Base-by-base conservation (phyloP, 2,113 vertebrate species). In the Leptobrachium ailaonicum region DNA sequence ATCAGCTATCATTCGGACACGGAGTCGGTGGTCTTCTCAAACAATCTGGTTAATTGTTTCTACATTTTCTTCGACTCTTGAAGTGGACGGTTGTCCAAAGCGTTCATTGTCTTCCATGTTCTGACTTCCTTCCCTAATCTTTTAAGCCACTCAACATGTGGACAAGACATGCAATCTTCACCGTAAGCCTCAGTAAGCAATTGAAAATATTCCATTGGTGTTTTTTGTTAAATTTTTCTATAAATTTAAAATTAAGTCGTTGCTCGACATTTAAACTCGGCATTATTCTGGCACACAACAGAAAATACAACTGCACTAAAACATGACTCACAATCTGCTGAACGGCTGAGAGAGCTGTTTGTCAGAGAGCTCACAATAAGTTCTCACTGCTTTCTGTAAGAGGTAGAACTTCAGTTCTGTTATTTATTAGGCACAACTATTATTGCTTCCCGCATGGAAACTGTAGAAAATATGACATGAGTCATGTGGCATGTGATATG, bases 81-180 rank as follows among this genome's bases (percentile, higher is more conserved):
- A 66, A 66, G 63, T 66, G 2, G n/a, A 66, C 20, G n/a, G 63
- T 66, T 32, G 14, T 66, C 63, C 60, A 63, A 2, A 2, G 6
- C 13, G 60, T 63, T 63, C 60, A 63, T 63, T 2, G 41, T 66
- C 63, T 66, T 66, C 63, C 7, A 66, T 32, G 41, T 66, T 66
- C 63, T 66, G 3, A 32, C 20, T 14, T 66, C 14, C 63, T 32
- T 66, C 9, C n/a, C 63, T 4, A 66, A 66, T 66, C 63, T 66
- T 66, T 66, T 66, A 32, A 32, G 63, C 63, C 63, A 66, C 63
- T 14, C 63, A 66, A 66, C 63, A 66, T 2, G n/a, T 9, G 63
- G n/a, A 66, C 63, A 32, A 2, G 63, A 66, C 63, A 66, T 14
- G 63, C 63, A 14, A 9, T 66, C 63, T 32, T 66, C 41, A 14